Base-by-base conservation (phyloP, 2,797 vertebrate species). In the Toxotes lorentzi region DNA sequence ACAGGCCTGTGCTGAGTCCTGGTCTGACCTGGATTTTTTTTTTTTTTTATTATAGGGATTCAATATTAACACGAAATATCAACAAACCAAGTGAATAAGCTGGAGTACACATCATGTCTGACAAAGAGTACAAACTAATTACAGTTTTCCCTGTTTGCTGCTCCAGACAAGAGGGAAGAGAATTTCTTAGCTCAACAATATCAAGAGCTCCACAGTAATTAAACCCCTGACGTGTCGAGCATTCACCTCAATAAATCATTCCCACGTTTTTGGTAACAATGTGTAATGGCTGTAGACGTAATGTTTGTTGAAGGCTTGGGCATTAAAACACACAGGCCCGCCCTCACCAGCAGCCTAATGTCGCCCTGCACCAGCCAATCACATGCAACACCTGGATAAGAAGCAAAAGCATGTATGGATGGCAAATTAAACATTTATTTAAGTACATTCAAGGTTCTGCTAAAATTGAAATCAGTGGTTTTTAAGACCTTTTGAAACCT, bases 181-280 rank as follows among this genome's bases (percentile, higher is more conserved):
- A 27, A 53, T 53, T 35, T 81, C 53, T 65, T 16, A 32, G 48
- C 23, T 71, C 59, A 47, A 76, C 45, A 34, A 71, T 63, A 78
- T 65, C 32, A 79, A 51, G 62, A 16, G 63, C 70, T 63, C 38
- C 40, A 54, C 23, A 69, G 66, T 66, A 81, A 86, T 81, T 81
- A 81, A 77, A 72, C 35, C 17, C 62, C 83, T 30, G 63, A 76
- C 2, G 14, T 34, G 62, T 51, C 43, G 60, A 40, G 23, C 56
- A 40, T 78, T 30, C 71, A 56, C 56, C 43, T 73, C 61, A 40
- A 74, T 82, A 71, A 71, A 79, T 67, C 81, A 78, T 68, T 35
- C 27, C 24, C 19, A 19, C 7, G 40, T 60, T 57, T 30, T 48
- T 43, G 21, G 41, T 45, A 4, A 27, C 51, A 53, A 53, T 17